Percentiles rank a stretch among this genome's conserved stretches.
Evolutionary conservation across 2,888 invertebrate genomes (phyloP).

Genomic region (Nomada ruficornis): DNA sequence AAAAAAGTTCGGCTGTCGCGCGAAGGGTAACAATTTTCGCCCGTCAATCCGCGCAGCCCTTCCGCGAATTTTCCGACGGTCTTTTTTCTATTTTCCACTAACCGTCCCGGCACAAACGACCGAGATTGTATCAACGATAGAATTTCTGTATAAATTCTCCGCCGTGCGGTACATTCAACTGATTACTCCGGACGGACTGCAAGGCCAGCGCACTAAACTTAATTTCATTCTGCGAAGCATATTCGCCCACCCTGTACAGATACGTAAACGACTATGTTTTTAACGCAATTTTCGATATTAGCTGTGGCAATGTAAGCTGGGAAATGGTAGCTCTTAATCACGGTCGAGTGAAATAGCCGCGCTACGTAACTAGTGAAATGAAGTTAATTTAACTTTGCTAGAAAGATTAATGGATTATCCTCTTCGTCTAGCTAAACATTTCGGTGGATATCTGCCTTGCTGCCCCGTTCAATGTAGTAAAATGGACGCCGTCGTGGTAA

Average conservation of each 20-base stretch:
- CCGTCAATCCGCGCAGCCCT: conserved; percentile 11
- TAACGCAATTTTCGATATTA: background rate
- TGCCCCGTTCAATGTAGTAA: background rate
- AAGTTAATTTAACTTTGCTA: background rate
- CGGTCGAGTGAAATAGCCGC: background rate
- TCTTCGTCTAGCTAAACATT: background rate
- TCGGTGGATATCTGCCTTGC: background rate
- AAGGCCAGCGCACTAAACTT: conserved; percentile 25
- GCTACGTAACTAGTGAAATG: background rate
- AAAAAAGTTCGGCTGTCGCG: background rate
- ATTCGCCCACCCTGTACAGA: background rate
- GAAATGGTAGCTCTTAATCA: background rate
- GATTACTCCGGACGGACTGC: conserved; percentile 25
- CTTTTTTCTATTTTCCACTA: background rate
- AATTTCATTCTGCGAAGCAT: conserved; percentile 16
- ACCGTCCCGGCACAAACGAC: conserved; percentile 11
- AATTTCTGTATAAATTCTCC: background rate
- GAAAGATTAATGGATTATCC: conserved; percentile 17
- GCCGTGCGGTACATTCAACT: conserved; percentile 39
- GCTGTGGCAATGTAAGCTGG: background rate
- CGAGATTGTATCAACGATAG: conserved; percentile 15
- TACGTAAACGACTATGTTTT: background rate
- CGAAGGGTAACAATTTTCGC: conserved; percentile 17
- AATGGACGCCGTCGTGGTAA: background rate
- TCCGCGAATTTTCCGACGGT: background rate